Evolutionary conservation across 2,113 vertebrate genomes (phyloP), one percentile per base, ranked within the genome.

Genomic region (Centrocercus urophasianus): DNA sequence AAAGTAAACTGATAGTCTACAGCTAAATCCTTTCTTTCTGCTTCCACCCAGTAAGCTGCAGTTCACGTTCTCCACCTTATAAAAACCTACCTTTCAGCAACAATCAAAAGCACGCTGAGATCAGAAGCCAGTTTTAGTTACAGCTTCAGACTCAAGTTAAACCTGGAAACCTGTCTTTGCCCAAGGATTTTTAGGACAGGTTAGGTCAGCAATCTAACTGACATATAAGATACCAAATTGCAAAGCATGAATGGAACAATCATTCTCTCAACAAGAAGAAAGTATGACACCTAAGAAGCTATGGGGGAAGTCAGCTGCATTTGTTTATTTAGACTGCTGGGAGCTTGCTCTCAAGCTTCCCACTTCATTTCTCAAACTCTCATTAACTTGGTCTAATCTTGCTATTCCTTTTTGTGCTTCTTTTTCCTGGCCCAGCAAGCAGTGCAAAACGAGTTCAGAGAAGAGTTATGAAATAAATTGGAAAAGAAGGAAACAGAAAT

Each of bases 151-250:
- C 74, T 93, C 72, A 74, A 88, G 64, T 83, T 43, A 93, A 56
- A 88, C 22, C 52, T 78, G 84, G 32, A 95, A 89, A 95, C 48
- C 67, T 80, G 64, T 88, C 64, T 81, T 50, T 93, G 87, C 38
- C 64, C 69, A 89, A 81, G 43, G 75, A 83, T 30, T 93, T 88
- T 85, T 67, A 89, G 16, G 50, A 77, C 21, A 71, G 84, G 93
- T 93, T 86, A 91, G 67, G 87, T 93, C 85, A 83, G 82, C 79
- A 91, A 96, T 91, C 90, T 88, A 89, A 88, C 72, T 93, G 83
- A 72, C 88, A 93, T 75, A 66, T 66, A 40, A 92, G 83, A 82
- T 92, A 77, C 95, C 50, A 90, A 88, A 95, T 72, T 76, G 59
- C 36, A 83, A 74, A 20, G 17, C 38, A 60, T 1, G 5, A 89